Base-by-base conservation (phyloP, 92 coral and sea anemone genomes). In the Bergia sp. region DNA sequence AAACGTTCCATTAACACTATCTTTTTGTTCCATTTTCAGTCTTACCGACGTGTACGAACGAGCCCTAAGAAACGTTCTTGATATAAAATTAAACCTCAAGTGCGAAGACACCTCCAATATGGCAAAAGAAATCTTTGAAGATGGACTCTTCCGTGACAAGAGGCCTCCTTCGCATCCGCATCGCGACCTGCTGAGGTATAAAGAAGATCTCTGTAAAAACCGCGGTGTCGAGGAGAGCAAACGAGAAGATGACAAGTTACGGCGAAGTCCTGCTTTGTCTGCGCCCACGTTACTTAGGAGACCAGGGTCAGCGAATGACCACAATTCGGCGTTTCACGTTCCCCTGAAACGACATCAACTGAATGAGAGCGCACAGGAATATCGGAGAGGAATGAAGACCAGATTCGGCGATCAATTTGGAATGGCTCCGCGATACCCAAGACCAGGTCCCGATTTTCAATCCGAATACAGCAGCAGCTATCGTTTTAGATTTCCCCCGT, bases 41-140 rank as follows among this genome's bases (percentile, higher is more conserved):
- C 79, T 84, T 11, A 84, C 87, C 37, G 87, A 84, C 67, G 87
- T 84, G 40, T 84, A 84, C 87, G 87, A 84, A 55, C 57, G 66
- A 84, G 87, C 87, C 29, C 71, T 84, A 16, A 71, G 41, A 71
- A 84, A 84, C 20, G 87, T 84, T 29, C 57, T 84, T 67, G 65
- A 84, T 3, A 84, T 84, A 47, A 84, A 84, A 36, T 36, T 84
- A 16, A 84, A 84, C n/a, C 78, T 84, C 77, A 84, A 84, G 43
- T 84, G 87, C 79, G 87, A 84, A 84, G 87, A 84, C 79, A 84
- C 71, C 78, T 69, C 87, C 12, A 37, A 37, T 37, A 49, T 84
- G 66, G 50, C 87, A 44, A 84, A 84, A 39, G 87, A 84, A 71
- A 84, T 72, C 23, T 71, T 84, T 84, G 87, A 84, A 5, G 87